phyloP scores from a whole-genome alignment of 2,797 vertebrate genomes.

The Limosa lapponica region DNA sequence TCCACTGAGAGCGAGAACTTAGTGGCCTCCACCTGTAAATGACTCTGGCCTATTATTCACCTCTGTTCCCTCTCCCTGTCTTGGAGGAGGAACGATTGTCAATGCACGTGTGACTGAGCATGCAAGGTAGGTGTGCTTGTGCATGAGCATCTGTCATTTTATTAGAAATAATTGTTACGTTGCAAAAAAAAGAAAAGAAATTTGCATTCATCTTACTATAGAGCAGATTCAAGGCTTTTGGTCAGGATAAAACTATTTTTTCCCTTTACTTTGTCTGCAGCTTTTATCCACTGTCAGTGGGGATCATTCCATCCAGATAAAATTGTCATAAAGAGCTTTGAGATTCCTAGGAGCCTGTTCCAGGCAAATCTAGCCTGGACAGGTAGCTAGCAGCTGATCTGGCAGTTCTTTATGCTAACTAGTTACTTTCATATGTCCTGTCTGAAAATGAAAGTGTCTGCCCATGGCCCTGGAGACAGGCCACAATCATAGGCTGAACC shows the following conservation, averaged over 20 bases:
- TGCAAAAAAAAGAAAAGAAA: not conserved
- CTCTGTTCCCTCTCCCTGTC: not conserved
- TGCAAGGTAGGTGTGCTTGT: not conserved
- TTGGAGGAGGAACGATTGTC: not conserved
- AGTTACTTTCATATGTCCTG: not conserved
- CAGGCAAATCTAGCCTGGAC: not conserved
- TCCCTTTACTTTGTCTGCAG: not conserved
- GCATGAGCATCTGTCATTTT: not conserved
- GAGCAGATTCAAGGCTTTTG: not conserved
- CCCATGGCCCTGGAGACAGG: not conserved
- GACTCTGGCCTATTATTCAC: not conserved
- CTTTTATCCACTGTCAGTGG: not conserved
- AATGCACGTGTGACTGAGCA: not conserved
- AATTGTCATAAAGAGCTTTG: not conserved
- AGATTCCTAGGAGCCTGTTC: not conserved
- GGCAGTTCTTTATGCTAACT: not conserved
- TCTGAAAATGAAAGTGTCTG: slow-evolving; percentile 3
- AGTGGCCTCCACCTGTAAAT: not conserved
- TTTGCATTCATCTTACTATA: not conserved
- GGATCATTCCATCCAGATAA: not conserved
- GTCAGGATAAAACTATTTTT: not conserved
- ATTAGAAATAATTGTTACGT: not conserved
- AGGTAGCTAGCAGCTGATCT: not conserved
- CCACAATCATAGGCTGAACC: not conserved
- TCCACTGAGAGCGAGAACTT: not conserved